A percentile compares a stretch with the other conserved stretches of the same genome.
Conservation (phyloP, 2,113 vertebrate genomes). For the Halichoerus grypus region DNA sequence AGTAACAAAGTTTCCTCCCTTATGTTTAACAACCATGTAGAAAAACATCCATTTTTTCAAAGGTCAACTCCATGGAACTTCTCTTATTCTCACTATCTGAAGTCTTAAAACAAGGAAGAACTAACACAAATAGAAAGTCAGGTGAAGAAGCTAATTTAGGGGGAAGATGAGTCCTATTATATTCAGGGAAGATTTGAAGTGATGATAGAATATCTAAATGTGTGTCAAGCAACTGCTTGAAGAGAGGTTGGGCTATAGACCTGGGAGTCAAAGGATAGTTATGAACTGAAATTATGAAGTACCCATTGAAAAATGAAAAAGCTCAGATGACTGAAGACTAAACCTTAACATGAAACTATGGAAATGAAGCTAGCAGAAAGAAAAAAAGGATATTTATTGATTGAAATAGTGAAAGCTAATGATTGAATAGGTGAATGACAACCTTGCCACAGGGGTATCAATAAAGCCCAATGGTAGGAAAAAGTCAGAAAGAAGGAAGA, state of each 20-base stretch:
- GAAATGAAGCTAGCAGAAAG: neutral
- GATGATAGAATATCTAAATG: neutral
- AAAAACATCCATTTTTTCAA: conserved; percentile 27
- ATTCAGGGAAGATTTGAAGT: neutral
- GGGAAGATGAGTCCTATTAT: conserved; percentile 23
- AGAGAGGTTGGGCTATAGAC: neutral
- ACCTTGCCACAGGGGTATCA: neutral
- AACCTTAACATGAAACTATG: neutral
- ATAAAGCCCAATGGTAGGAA: neutral
- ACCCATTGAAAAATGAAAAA: conserved; percentile 14
- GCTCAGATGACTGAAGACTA: neutral
- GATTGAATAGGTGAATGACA: neutral
- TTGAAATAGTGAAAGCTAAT: conserved; percentile 12
- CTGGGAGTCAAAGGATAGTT: neutral
- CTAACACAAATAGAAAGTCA: conserved; percentile 31
- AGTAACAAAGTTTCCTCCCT: neutral
- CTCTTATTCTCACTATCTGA: neutral
- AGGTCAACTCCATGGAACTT: neutral
- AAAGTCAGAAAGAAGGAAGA: neutral
- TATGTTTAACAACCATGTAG: neutral
- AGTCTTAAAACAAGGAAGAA: conserved; percentile 3
- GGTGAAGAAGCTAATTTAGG: neutral
- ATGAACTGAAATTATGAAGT: neutral
- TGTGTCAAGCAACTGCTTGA: neutral
- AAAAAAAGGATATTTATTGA: neutral